These are phyloP conservation scores for Cotesia chilonis DNA, from an alignment of 1,140 invertebrate species.

Conservation along the genomic window DNA sequence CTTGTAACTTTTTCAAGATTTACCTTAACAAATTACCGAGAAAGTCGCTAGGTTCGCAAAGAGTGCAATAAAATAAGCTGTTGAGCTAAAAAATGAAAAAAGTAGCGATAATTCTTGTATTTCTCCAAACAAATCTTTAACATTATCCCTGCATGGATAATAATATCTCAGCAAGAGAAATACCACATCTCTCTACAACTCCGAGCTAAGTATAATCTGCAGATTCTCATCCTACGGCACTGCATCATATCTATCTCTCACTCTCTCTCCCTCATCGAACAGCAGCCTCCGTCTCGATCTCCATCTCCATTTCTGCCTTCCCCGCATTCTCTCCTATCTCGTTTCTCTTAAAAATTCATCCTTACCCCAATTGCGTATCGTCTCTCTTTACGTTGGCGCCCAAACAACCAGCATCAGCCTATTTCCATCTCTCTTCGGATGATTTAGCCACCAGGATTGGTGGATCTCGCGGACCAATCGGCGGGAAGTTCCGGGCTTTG, in stretches of 20 bases:
- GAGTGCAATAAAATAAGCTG: background rate
- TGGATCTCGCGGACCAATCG: conserved; percentile 46
- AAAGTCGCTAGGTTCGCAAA: background rate
- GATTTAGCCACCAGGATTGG: conserved; percentile 46
- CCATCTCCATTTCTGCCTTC: conserved; percentile 34
- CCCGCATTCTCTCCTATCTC: conserved; percentile 25
- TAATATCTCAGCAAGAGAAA: conserved; percentile 12
- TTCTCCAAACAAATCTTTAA: conserved; percentile 5
- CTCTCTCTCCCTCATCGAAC: conserved; percentile 18
- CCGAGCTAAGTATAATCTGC: conserved; percentile 14
- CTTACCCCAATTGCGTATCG: background rate
- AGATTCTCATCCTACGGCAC: conserved; percentile 32
- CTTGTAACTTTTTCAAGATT: too few relatives aligned
- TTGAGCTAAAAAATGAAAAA: too few relatives aligned
- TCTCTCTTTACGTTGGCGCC: background rate
- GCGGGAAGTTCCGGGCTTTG: conserved; percentile 41
- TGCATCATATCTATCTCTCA: conserved; percentile 38
- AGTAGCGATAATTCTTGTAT: background rate
- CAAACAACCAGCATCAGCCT: too few relatives aligned
- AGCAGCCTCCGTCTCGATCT: conserved; percentile 38
- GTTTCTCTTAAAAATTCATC: conserved; percentile 19
- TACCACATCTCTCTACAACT: conserved; percentile 14
- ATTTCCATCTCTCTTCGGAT: background rate
- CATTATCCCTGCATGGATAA: conserved; percentile 14
- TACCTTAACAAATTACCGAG: too few relatives aligned